phyloP scores from a whole-genome alignment of 2,113 vertebrate genomes.

The Shinisaurus crocodilurus region DNA sequence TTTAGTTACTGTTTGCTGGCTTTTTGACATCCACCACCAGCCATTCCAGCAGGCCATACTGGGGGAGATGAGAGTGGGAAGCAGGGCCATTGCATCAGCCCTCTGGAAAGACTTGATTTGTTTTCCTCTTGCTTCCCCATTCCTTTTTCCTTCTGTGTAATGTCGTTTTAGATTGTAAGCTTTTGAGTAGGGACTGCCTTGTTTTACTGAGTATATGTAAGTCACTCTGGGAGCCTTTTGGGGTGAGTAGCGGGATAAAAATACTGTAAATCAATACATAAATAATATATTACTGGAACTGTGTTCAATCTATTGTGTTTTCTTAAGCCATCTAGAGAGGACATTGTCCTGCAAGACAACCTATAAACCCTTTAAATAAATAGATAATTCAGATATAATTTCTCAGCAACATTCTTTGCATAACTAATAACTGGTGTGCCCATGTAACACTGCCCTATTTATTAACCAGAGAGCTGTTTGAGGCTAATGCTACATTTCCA shows the following conservation, averaged over 20 bases:
- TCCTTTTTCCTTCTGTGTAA: too few relatives aligned
- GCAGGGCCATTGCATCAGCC: too few relatives aligned
- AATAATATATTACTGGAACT: neutral
- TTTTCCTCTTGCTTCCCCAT: too few relatives aligned
- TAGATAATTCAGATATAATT: neutral
- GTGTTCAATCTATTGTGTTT: neutral
- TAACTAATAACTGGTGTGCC: neutral
- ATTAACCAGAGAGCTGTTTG: neutral
- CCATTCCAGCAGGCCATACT: too few relatives aligned
- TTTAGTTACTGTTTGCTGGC: neutral
- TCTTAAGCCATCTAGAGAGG: neutral
- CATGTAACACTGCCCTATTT: neutral
- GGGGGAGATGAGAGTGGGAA: too few relatives aligned
- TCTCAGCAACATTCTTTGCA: neutral
- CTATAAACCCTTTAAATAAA: neutral
- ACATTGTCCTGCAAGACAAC: too few relatives aligned
- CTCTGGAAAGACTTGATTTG: too few relatives aligned
- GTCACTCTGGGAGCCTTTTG: too few relatives aligned
- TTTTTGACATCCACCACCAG: neutral
- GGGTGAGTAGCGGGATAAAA: too few relatives aligned
- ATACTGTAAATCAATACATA: too few relatives aligned
- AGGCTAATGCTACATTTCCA: neutral
- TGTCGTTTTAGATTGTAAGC: too few relatives aligned
- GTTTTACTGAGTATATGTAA: neutral
- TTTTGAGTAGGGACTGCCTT: too few relatives aligned